A percentile compares a stretch with the other conserved stretches of the same genome.
Conservation (phyloP, 92 coral and sea anemone genomes). For the Zoanthus gigantus region DNA sequence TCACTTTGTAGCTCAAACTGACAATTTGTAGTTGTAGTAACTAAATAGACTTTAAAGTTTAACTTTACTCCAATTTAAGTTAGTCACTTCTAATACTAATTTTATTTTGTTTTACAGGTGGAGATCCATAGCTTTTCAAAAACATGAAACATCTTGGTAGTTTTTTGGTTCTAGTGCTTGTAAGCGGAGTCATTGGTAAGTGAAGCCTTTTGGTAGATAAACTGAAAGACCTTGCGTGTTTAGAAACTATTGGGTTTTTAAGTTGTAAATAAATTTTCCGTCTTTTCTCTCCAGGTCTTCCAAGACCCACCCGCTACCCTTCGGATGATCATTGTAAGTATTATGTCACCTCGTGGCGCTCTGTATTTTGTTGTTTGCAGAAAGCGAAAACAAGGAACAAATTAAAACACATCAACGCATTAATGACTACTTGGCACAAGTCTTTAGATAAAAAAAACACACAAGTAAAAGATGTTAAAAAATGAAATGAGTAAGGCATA, state of each 20-base stretch:
- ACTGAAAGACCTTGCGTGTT: too few species aligned
- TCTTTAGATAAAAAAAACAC: too few species aligned
- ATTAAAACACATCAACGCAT: background rate
- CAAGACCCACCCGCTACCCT: conserved; percentile 35
- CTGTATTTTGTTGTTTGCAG: background rate
- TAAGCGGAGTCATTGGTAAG: conserved; percentile 45
- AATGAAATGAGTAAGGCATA: too few species aligned
- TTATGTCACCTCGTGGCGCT: background rate
- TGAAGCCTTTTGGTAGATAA: background rate
- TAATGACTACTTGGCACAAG: background rate
- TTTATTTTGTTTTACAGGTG: conserved; percentile 22
- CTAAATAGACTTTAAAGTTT: background rate
- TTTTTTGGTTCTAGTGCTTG: conserved; percentile 29
- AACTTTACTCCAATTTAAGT: background rate
- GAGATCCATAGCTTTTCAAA: conserved; percentile 39
- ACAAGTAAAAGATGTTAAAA: too few species aligned
- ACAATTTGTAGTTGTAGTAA: too few species aligned
- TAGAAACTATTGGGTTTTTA: background rate
- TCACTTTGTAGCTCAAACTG: too few species aligned
- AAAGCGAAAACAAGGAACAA: background rate
- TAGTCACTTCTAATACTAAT: background rate
- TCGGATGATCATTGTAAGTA: conserved; percentile 44
- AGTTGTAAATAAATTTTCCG: background rate
- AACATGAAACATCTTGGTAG: conserved; percentile 37
- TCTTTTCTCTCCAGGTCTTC: conserved; percentile 16